Conservation (phyloP, 1,140 invertebrate species). For the Cydia pomonella region DNA sequence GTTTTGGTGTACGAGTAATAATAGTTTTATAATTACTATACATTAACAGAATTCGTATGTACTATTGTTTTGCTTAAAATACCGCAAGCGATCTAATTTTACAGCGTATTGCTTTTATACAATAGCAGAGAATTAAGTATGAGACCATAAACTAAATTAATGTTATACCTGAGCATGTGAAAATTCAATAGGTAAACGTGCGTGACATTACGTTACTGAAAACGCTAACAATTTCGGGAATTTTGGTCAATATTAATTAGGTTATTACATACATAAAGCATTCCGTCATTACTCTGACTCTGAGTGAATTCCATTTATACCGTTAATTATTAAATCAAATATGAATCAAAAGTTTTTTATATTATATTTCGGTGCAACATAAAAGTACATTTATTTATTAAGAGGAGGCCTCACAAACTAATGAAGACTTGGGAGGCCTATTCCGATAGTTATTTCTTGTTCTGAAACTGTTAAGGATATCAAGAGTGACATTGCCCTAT, state of each 20-base stretch:
- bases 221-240: background rate
- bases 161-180: background rate
- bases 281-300: too few species aligned
- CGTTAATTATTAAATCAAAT: too few species aligned
- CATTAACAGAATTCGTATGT: background rate
- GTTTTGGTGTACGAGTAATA: background rate
- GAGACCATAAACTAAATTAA: constrained; percentile 8
- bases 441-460: too few species aligned
- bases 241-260: background rate
- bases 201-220: background rate
- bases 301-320: too few species aligned
- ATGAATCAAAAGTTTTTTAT: too few species aligned
- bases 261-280: background rate
- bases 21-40: background rate
- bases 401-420: too few species aligned
- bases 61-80: background rate
- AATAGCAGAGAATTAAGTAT: background rate
- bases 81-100: background rate
- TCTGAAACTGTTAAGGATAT: too few species aligned
- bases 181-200: background rate
- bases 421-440: too few species aligned
- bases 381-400: too few species aligned
- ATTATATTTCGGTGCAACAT: too few species aligned
- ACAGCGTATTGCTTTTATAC: background rate
- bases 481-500: too few species aligned